A percentile compares a stretch with the other conserved stretches of the same genome.
phyloP scores from a whole-genome alignment of 1,140 invertebrate genomes.

The Sitophilus oryzae region DNA sequence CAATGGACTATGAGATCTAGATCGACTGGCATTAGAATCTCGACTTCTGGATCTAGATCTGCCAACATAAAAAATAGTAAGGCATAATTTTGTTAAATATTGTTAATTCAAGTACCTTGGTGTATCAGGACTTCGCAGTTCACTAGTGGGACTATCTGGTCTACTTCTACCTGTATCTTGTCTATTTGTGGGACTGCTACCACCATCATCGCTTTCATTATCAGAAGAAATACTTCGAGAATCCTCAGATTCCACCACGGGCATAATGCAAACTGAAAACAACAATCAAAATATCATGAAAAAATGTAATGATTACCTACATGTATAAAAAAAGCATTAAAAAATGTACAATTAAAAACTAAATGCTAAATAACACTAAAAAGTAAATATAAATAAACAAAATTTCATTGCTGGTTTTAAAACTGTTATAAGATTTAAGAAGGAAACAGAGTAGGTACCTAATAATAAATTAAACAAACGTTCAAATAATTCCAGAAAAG shows the following conservation, averaged over 20 bases:
- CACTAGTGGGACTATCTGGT: constrained; percentile 13
- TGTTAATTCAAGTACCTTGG: constrained; percentile 1
- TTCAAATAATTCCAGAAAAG: too few relatives aligned
- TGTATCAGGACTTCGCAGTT: constrained; percentile 7
- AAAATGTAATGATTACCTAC: too few relatives aligned
- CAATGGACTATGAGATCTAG: constrained; percentile 6
- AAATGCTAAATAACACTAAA: too few relatives aligned
- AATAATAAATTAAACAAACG: too few relatives aligned
- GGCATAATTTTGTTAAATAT: constrained; percentile 6
- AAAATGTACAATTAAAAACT: too few relatives aligned
- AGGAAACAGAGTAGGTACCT: too few relatives aligned
- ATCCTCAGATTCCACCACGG: constrained; percentile 40
- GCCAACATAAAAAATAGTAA: neutral
- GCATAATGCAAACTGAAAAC: constrained; percentile 18
- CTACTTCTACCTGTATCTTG: constrained; percentile 10
- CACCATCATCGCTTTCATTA: constrained; percentile 34
- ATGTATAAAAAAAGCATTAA: too few relatives aligned
- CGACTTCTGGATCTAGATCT: constrained; percentile 4
- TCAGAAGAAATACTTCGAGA: constrained; percentile 40
- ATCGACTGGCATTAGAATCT: constrained; percentile 26
- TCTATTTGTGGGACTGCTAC: neutral
- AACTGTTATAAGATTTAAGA: too few relatives aligned
- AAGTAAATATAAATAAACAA: too few relatives aligned
- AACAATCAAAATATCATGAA: constrained; percentile 9
- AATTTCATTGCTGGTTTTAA: too few relatives aligned